phyloP scores from a whole-genome alignment of 2,113 vertebrate species.

The Colaptes auratus region DNA sequence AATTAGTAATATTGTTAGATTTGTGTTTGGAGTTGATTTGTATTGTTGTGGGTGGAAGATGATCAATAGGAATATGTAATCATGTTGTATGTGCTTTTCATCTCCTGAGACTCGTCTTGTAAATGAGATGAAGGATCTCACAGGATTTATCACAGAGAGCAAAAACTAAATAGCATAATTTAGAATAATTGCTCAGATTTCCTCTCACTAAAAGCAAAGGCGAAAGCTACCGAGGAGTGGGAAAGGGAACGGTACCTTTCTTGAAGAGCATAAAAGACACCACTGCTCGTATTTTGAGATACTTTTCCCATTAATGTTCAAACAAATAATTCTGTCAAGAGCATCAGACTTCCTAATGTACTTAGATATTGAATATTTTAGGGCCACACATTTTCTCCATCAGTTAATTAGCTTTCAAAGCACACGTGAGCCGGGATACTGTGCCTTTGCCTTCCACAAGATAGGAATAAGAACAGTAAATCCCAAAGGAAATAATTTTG shows the following conservation, averaged over 20 bases:
- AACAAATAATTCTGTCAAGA: conserved; percentile 37
- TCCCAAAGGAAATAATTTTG: conserved; percentile 58
- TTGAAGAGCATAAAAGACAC: not conserved
- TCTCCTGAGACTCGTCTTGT: conserved; percentile 45
- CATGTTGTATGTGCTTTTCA: conserved; percentile 55
- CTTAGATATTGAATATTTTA: conserved; percentile 28
- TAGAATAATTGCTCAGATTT: conserved; percentile 34
- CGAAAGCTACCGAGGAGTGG: not conserved
- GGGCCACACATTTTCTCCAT: conserved; percentile 7
- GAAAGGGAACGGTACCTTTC: conserved; percentile 19
- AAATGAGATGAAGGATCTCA: conserved; percentile 64
- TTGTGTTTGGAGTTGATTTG: conserved; percentile 69
- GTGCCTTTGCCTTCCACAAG: conserved; percentile 31
- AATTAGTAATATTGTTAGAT: conserved; percentile 75
- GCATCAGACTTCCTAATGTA: not conserved
- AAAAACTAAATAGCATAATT: conserved; percentile 58
- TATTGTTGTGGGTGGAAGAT: conserved; percentile 59
- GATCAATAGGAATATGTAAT: conserved; percentile 68
- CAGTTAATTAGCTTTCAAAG: conserved; percentile 51
- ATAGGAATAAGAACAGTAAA: conserved; percentile 31
- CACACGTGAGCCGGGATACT: not conserved
- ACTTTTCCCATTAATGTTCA: conserved; percentile 24
- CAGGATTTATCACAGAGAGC: conserved; percentile 56
- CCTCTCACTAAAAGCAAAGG: conserved; percentile 15
- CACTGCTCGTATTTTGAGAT: not conserved